Conservation (phyloP, 1,140 invertebrate species). For the Plutomurus gul region DNA sequence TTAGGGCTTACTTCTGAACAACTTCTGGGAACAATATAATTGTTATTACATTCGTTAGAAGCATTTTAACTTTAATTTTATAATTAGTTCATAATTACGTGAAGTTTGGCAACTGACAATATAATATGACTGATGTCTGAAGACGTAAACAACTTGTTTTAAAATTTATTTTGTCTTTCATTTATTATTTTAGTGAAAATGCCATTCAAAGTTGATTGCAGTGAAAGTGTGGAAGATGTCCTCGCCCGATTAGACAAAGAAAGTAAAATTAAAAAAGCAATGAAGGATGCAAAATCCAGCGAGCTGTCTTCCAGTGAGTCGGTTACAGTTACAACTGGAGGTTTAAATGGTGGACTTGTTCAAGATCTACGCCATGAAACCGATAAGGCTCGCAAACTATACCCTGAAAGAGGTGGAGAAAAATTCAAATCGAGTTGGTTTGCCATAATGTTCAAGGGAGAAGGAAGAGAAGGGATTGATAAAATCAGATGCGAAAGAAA, state of each 20-base stretch:
- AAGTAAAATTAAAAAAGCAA: slow-evolving; percentile 10
- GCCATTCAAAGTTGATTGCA: slow-evolving; percentile 33
- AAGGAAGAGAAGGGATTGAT: slow-evolving; percentile 70
- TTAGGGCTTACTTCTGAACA: too few species aligned
- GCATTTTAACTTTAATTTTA: too few species aligned
- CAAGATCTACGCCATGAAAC: neutral
- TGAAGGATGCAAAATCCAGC: neutral
- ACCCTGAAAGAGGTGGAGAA: slow-evolving; percentile 75
- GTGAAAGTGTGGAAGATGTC: slow-evolving; percentile 43
- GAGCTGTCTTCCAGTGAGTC: too few species aligned
- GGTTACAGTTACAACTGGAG: neutral
- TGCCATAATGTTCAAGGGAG: slow-evolving; percentile 61
- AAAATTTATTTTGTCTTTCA: neutral
- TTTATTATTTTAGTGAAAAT: neutral
- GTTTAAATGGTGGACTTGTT: neutral
- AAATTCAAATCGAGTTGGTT: slow-evolving; percentile 63
- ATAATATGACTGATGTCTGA: too few species aligned
- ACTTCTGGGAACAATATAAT: too few species aligned
- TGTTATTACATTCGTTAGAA: too few species aligned
- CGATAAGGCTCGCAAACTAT: slow-evolving; percentile 64
- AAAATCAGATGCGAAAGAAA: slow-evolving; percentile 80
- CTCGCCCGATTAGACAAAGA: slow-evolving; percentile 13
- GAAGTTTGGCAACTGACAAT: too few species aligned
- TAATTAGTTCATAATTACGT: too few species aligned
- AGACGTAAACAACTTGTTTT: neutral